A percentile compares a stretch with the other conserved stretches of the same genome.
These are phyloP conservation scores for Ifrita kowaldi DNA, from an alignment of 2,113 vertebrate genomes.

Conservation along the genomic window DNA sequence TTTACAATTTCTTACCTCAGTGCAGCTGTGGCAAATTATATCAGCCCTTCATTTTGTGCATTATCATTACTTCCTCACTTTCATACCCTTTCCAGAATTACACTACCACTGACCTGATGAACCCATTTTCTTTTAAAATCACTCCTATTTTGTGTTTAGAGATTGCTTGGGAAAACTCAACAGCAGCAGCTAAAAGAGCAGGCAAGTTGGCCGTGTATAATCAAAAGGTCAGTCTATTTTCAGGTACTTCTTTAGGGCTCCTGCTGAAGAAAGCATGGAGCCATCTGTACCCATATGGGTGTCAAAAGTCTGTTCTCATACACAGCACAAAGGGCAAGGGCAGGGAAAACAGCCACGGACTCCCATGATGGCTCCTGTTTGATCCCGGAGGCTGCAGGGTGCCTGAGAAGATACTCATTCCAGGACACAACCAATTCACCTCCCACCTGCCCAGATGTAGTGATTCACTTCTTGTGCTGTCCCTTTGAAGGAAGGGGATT, in stretches of 20 bases:
- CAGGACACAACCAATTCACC: background rate
- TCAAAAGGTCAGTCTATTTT: constrained; percentile 2
- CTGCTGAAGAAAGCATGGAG: background rate
- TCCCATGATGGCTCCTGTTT: background rate
- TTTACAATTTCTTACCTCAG: constrained; percentile 42
- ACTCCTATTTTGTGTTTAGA: constrained; percentile 12
- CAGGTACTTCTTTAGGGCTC: background rate
- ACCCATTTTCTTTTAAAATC: constrained; percentile 45
- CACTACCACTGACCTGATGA: constrained; percentile 26
- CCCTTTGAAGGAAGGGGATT: background rate
- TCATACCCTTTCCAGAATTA: constrained; percentile 34
- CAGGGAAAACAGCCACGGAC: background rate
- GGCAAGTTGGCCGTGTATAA: background rate
- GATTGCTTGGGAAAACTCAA: constrained; percentile 28
- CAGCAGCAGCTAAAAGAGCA: background rate
- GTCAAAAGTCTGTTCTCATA: background rate
- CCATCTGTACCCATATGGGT: background rate
- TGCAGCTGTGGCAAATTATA: constrained; percentile 5
- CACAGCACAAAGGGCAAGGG: background rate
- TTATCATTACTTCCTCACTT: constrained; percentile 34
- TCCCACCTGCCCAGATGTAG: background rate
- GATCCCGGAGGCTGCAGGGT: background rate
- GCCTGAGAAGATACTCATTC: background rate
- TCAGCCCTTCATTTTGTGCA: background rate
- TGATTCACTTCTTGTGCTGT: background rate